Evolutionary conservation across 2,113 vertebrate genomes (phyloP), one percentile per base, ranked within the genome.

Genomic region (Carassius auratus): DNA sequence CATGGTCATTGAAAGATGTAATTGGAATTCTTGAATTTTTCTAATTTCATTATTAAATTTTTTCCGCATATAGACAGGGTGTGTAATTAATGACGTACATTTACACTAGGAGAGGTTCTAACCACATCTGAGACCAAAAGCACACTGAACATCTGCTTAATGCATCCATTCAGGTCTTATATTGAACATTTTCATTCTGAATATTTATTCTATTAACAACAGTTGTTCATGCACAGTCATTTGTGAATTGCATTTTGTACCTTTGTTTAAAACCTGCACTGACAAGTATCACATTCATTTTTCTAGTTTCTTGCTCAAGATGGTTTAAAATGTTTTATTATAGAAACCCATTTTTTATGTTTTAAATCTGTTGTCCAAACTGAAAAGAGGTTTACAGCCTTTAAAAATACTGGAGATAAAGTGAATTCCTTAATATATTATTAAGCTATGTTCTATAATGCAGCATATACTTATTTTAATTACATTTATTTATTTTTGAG

Each of bases 331-430:
- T 73, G 8, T n/a, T 69, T 36, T 69, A 69, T 6, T 19, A 73
- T 5, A 73, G 19, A 36, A 59, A 21, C 17, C 30, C 52, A 77
- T 57, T 75, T 45, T 48, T 50, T n/a, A 59, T 57, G 52, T 5
- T 59, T 36, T 59, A 57, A 36, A 48, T 57, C 3, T 0, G 17
- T 15, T 61, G 21, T 4, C 0, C 23, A 6, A 79, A 42, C 52
- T 78, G 9, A 10, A 77, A n/a, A 42, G 33, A 61, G 30, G 76
- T 45, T 45, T 45, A 80, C 77, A 80, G 59, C 38, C 78, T 81
- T 26, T 55, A 33, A 15, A 61, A 5, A 66, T 17, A 64, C 77
- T 80, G 21, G 13, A 62, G 8, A 64, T 26, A 30, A 45, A 9
- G n/a, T 64, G 4, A 48, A 80, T 66, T 66, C 3, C 38, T 79